Evolutionary conservation across 2,797 vertebrate species (phyloP).

Genomic region (Esox lucius): DNA sequence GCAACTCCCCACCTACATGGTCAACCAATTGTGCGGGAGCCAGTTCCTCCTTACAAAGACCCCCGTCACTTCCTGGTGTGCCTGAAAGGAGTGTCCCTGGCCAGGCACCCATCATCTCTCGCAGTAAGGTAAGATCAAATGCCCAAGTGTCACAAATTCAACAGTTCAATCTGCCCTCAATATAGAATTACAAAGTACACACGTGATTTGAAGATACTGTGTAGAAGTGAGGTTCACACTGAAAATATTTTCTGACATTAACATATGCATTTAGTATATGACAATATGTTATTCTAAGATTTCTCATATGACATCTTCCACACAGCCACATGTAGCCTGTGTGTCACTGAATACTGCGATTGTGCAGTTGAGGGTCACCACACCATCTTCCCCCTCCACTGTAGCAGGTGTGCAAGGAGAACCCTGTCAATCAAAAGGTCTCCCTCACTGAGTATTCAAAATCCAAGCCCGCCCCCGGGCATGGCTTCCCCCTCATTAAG

Average conservation of each 20-base stretch:
- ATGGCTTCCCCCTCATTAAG: conserved; percentile 91
- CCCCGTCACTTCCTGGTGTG: neutral
- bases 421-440: conserved; percentile 77
- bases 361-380: neutral
- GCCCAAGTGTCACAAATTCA: neutral
- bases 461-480: conserved; percentile 80
- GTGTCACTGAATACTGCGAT: neutral
- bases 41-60: conserved; percentile 34
- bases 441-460: conserved; percentile 62
- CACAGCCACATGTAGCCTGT: neutral
- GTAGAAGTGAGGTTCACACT: conserved; percentile 14
- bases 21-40: conserved; percentile 49
- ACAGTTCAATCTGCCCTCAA: neutral
- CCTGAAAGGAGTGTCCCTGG: conserved; percentile 47
- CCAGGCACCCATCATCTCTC: conserved; percentile 62
- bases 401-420: conserved; percentile 80
- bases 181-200: neutral
- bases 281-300: neutral
- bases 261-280: neutral
- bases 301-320: neutral
- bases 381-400: neutral
- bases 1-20: conserved; percentile 11
- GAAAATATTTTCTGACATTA: neutral
- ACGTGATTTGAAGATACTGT: conserved; percentile 6
- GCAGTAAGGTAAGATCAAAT: conserved; percentile 52